Conservation (phyloP, 2,797 vertebrate species). For the Decapterus maruadsi region DNA sequence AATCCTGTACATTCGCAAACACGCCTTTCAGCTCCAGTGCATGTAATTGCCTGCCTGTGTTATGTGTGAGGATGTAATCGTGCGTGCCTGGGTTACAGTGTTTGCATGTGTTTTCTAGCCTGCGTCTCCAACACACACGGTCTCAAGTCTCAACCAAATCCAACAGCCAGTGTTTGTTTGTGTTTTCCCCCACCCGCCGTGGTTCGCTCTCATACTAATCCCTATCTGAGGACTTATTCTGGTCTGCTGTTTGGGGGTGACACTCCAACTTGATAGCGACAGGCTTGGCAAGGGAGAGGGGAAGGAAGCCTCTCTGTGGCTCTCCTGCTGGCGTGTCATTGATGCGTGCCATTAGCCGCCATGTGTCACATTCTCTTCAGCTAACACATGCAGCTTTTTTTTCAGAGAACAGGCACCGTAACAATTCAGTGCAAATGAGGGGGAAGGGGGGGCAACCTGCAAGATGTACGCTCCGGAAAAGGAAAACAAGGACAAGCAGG, state of each 20-base stretch:
- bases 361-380: constrained; percentile 66
- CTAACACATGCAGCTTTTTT: constrained; percentile 46
- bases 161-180: constrained; percentile 57
- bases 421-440: constrained; percentile 57
- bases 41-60: constrained; percentile 19
- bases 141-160: constrained; percentile 49
- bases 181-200: constrained; percentile 29
- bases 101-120: constrained; percentile 49
- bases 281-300: constrained; percentile 60
- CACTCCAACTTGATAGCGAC: constrained; percentile 55
- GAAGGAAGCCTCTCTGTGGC: constrained; percentile 45
- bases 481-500: constrained; percentile 56
- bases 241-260: constrained; percentile 64
- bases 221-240: constrained; percentile 70
- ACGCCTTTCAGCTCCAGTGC: constrained; percentile 52
- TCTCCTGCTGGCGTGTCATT: constrained; percentile 61
- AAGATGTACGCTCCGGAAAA: constrained; percentile 40
- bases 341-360: constrained; percentile 67
- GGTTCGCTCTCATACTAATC: constrained; percentile 68
- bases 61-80: constrained; percentile 16
- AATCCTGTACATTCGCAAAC: constrained; percentile 61
- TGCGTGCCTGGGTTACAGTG: constrained; percentile 10
- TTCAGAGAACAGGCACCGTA: constrained; percentile 22
- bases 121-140: constrained; percentile 34
- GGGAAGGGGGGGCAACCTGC: constrained; percentile 39